Conservation (phyloP, 2,797 vertebrate species). For the Adrianichthys oophorus region DNA sequence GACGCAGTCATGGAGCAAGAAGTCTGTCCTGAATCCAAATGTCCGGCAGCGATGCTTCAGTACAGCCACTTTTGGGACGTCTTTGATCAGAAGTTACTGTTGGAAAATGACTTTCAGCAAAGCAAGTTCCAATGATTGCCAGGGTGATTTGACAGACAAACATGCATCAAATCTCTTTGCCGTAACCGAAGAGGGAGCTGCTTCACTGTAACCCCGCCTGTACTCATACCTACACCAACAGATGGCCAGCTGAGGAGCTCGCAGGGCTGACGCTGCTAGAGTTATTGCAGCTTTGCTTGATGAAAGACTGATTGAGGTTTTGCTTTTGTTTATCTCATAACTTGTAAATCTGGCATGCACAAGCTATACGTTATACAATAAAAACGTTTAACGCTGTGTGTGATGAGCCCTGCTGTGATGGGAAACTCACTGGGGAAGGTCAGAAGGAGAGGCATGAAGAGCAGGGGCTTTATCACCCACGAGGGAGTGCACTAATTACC, state of each 20-base stretch:
- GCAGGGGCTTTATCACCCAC: slow-evolving; percentile 53
- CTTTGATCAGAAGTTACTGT: slow-evolving; percentile 68
- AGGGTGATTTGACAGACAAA: slow-evolving; percentile 56
- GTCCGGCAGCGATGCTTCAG: slow-evolving; percentile 42
- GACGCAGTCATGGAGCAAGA: slow-evolving; percentile 51
- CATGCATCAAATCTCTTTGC: slow-evolving; percentile 56
- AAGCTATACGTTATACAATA: slow-evolving; percentile 60
- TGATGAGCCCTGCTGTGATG: slow-evolving; percentile 62
- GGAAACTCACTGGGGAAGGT: slow-evolving; percentile 69
- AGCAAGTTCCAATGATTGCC: slow-evolving; percentile 49
- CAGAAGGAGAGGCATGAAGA: slow-evolving; percentile 56
- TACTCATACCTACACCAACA: slow-evolving; percentile 25
- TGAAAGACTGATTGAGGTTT: slow-evolving; percentile 54
- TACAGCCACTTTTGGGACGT: slow-evolving; percentile 51
- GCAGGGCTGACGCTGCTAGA: slow-evolving; percentile 35
- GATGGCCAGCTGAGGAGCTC: slow-evolving; percentile 47
- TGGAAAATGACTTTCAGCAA: slow-evolving; percentile 46
- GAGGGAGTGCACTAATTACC: slow-evolving; percentile 74
- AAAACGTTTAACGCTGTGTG: slow-evolving; percentile 68
- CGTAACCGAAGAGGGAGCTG: slow-evolving; percentile 43
- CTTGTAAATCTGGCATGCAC: slow-evolving; percentile 57
- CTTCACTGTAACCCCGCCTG: slow-evolving; percentile 28
- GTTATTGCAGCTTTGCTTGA: slow-evolving; percentile 53
- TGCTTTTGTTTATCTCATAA: slow-evolving; percentile 67
- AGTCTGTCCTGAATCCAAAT: slow-evolving; percentile 67